Evolutionary conservation across 2,797 vertebrate species (phyloP).

Genomic region (Gorsachius magnificus): DNA sequence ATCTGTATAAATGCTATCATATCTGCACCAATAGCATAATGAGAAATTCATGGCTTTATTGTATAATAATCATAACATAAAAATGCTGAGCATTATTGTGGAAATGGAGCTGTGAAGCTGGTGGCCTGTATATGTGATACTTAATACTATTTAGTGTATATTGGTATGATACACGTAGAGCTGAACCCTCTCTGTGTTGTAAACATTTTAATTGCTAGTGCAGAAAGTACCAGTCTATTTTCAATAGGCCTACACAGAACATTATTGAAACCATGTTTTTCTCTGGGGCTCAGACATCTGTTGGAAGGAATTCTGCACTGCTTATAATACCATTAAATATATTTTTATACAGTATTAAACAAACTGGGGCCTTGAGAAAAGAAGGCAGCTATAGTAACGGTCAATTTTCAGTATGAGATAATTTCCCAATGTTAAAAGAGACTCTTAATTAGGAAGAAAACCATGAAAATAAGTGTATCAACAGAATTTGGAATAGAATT

Average conservation of each 20-base stretch:
- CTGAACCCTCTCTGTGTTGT: background rate
- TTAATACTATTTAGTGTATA: background rate
- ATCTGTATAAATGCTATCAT: slow-evolving; percentile 6
- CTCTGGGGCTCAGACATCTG: background rate
- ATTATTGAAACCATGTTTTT: background rate
- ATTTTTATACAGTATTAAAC: background rate
- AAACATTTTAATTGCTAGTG: background rate
- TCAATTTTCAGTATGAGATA: background rate
- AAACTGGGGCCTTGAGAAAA: background rate
- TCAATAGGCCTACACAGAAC: background rate
- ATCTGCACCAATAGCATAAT: background rate
- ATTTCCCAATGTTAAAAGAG: background rate
- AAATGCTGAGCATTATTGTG: background rate
- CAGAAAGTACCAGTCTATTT: background rate
- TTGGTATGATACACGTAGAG: background rate
- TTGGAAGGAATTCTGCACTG: background rate
- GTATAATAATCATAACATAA: slow-evolving; percentile 18
- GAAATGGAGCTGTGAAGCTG: background rate
- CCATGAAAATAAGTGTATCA: background rate
- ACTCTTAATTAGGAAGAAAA: background rate
- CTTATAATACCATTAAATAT: background rate
- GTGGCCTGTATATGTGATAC: background rate
- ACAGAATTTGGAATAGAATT: background rate
- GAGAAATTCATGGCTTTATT: slow-evolving; percentile 31
- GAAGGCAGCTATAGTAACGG: background rate